phyloP scores from a whole-genome alignment of 2,113 vertebrate species.

The Anguilla japonica region DNA sequence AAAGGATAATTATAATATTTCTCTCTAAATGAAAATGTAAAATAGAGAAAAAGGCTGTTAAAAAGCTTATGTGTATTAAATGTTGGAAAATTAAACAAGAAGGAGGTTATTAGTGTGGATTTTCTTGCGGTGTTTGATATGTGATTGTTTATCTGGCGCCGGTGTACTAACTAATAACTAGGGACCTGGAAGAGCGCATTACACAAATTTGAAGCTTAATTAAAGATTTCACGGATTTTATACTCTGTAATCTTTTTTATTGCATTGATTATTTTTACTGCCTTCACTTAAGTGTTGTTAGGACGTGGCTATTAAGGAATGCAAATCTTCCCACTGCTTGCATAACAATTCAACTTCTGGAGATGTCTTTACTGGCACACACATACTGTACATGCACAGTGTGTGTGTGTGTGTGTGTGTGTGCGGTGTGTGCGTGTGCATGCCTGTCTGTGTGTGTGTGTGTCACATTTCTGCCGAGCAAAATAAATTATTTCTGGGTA shows the following conservation, averaged over 20 bases:
- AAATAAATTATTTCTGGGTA: no score
- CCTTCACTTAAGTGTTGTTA: background rate
- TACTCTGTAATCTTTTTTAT: background rate
- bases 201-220: background rate
- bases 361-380: background rate
- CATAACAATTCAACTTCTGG: background rate
- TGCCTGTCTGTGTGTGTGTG: no score
- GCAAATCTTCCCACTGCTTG: background rate
- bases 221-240: conserved; percentile 3
- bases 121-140: background rate
- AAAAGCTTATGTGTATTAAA: background rate
- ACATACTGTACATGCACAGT: background rate
- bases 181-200: background rate
- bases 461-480: no score
- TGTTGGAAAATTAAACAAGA: background rate
- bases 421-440: no score
- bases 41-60: background rate
- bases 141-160: background rate
- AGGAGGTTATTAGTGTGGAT: background rate
- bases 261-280: conserved; percentile 1
- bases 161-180: background rate
- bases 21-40: background rate
- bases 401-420: background rate
- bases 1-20: background rate
- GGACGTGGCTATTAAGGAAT: background rate